Percentiles rank a stretch among this genome's conserved stretches.
phyloP scores from a whole-genome alignment of 1,140 invertebrate genomes.

The Pachypeltis micranthus region DNA sequence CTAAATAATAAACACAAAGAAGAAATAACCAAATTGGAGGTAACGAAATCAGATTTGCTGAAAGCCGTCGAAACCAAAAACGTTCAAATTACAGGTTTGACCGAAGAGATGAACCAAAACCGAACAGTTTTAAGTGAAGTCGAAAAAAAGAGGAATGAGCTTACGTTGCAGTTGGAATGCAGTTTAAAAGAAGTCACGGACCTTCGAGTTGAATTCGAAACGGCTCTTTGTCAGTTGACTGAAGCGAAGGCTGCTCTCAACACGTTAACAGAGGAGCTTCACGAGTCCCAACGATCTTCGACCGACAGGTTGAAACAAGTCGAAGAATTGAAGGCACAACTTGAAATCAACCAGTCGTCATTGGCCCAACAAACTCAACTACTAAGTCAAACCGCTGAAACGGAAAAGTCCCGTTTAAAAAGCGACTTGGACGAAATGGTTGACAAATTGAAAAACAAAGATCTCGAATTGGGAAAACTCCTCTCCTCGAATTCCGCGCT shows the following conservation, averaged over 20 bases:
- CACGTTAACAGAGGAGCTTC: background rate
- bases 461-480: background rate
- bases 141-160: slow-evolving; percentile 36
- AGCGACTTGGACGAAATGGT: background rate
- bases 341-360: background rate
- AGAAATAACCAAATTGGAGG: slow-evolving; percentile 38
- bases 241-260: background rate
- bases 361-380: background rate
- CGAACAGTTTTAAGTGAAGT: slow-evolving; percentile 31
- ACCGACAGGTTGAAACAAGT: background rate
- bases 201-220: background rate
- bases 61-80: slow-evolving; percentile 12
- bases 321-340: slow-evolving; percentile 1
- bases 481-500: background rate
- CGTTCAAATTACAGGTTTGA: slow-evolving; percentile 29
- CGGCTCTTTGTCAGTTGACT: background rate
- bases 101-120: slow-evolving; percentile 34
- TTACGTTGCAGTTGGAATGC: slow-evolving; percentile 30
- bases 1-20: slow-evolving; percentile 27
- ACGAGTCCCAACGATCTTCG: background rate
- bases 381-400: background rate
- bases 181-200: background rate
- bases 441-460: background rate
- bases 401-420: background rate
- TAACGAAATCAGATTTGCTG: slow-evolving; percentile 34